Base-by-base conservation (phyloP, 2,888 invertebrate species). In the Hartigia nigra region DNA sequence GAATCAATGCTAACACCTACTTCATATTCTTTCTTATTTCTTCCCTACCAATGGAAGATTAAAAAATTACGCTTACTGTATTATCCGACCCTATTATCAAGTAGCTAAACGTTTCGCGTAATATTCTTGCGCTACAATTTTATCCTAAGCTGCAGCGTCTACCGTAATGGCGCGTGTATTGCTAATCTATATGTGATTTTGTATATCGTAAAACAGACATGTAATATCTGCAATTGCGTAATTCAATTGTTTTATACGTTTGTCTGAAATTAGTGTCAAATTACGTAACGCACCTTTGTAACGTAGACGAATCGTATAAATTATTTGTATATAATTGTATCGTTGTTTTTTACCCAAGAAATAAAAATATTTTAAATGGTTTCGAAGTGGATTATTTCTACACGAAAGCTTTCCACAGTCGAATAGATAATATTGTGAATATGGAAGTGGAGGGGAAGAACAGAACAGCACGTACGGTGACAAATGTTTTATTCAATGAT, bases 41-140 rank as follows among this genome's bases (percentile, higher is more conserved):
- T 34, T 37, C n/a, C n/a, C n/a, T n/a, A n/a, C n/a, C n/a, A n/a
- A 55, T 34, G 72, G 70, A 76, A 39, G 39, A 77, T 77, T 69
- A 74, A 80, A n/a, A 34, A 75, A 77, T 79, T 77, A 79, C 79
- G 79, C 79, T 76, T 77, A 79, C 70, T 70, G 37, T 76, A 76
- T 14, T 14, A 76, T 14, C 12, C 14, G 55, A 55, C 23, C 23
- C 55, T 23, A 2, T 55, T 55, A 55, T 23, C 23, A 23, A 23
- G 9, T 23, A 55, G 55, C 55, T 55, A 14, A 55, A 23, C 23
- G 55, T 55, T 55, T 55, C 55, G 55, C 55, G 55, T 55, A 55
- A 55, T 55, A 55, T 55, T 9, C 55, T 55, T 55, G 55, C 55
- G 55, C 23, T 55, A 23, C 1, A 14, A 55, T 55, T 23, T 23